Evolutionary conservation across 2,888 invertebrate genomes (phyloP).

Genomic region (Sinhomidia bicolor): DNA sequence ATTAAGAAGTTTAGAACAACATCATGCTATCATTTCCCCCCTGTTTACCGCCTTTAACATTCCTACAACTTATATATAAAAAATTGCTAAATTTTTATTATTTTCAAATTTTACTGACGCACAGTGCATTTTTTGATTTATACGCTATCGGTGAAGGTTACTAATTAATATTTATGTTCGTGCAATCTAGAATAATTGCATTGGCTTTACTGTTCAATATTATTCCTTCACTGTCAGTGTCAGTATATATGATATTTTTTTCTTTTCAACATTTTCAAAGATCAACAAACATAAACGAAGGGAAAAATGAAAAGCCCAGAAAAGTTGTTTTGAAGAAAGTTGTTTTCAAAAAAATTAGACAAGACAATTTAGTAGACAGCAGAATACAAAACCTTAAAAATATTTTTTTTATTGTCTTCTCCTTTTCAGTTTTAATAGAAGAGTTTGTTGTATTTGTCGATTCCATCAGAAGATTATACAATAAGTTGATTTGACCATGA

Average conservation of each 20-base stretch:
- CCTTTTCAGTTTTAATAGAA: neutral
- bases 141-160: neutral
- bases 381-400: neutral
- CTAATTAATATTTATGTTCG: slow-evolving; percentile 70
- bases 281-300: neutral
- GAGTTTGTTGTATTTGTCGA: slow-evolving; percentile 32
- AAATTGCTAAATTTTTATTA: too few relatives aligned
- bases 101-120: too few relatives aligned
- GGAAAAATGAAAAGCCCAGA: neutral
- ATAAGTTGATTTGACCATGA: slow-evolving; percentile 34
- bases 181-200: neutral
- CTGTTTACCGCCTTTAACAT: too few relatives aligned
- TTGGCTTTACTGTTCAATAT: neutral
- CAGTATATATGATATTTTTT: neutral
- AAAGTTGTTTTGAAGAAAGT: slow-evolving; percentile 4
- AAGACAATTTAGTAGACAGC: neutral
- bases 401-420: slow-evolving; percentile 11
- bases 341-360: neutral
- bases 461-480: neutral
- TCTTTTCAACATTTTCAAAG: neutral
- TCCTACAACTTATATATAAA: too few relatives aligned
- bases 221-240: neutral
- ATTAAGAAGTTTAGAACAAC: slow-evolving; percentile 4
- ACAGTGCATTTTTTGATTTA: neutral
- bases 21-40: neutral